Percentiles rank a stretch among this genome's conserved stretches.
phyloP scores from a whole-genome alignment of 1,140 invertebrate species.

The Halictus rubicundus region DNA sequence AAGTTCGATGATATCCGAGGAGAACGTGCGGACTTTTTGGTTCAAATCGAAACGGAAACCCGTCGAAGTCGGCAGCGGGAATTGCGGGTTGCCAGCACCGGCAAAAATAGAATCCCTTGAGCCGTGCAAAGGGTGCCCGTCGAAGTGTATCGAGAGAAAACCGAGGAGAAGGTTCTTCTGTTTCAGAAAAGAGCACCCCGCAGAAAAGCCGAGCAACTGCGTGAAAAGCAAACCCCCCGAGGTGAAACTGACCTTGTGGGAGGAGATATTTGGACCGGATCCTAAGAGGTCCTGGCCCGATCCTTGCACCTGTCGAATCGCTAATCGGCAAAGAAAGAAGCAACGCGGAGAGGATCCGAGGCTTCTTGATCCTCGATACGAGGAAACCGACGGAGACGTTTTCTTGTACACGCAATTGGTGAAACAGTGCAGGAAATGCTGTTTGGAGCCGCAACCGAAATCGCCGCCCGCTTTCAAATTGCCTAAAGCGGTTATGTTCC shows the following conservation, averaged over 20 bases:
- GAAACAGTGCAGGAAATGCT: background rate
- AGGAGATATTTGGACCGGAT: constrained; percentile 44
- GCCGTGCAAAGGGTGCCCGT: constrained; percentile 24
- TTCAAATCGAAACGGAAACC: background rate
- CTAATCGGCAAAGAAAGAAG: background rate
- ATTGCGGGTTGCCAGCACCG: constrained; percentile 8
- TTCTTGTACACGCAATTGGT: constrained; percentile 41
- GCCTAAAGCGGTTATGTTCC: constrained; percentile 44
- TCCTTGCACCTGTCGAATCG: constrained; percentile 13
- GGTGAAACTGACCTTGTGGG: constrained; percentile 21
- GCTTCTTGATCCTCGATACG: constrained; percentile 41
- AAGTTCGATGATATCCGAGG: background rate
- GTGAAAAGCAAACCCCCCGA: background rate
- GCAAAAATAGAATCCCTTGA: background rate
- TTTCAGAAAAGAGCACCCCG: background rate
- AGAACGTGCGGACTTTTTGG: background rate
- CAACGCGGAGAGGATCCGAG: background rate
- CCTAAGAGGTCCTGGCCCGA: constrained; percentile 33
- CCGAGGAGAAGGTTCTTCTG: background rate
- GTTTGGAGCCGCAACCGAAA: constrained; percentile 44
- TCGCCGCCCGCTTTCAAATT: constrained; percentile 27
- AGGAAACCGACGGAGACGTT: constrained; percentile 25
- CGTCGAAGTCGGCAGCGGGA: background rate
- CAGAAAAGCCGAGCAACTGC: constrained; percentile 41
- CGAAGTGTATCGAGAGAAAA: constrained; percentile 38